Percentiles rank a stretch among this genome's conserved stretches.
These are phyloP conservation scores for Melanchra persicariae DNA, from an alignment of 2,888 invertebrate species.

Conservation along the genomic window DNA sequence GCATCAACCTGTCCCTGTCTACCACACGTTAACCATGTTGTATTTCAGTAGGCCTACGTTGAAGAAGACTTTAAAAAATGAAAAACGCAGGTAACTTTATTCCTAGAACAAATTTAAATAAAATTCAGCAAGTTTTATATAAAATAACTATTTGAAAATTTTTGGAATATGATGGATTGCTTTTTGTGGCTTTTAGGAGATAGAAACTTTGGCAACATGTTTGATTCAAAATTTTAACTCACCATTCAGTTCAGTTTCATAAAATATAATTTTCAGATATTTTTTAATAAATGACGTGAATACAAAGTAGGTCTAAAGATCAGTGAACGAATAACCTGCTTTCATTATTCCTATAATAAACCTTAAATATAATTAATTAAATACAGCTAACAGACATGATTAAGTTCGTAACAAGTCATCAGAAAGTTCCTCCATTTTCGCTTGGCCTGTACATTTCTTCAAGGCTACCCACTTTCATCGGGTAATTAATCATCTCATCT, in stretches of 20 bases:
- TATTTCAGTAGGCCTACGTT: constrained; percentile 60
- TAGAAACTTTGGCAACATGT: background rate
- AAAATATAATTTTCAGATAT: background rate
- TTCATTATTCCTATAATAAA: background rate
- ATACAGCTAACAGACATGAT: constrained; percentile 9
- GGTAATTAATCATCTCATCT: constrained; percentile 56
- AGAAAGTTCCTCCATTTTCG: constrained; percentile 30
- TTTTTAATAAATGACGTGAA: background rate
- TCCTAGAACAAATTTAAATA: constrained; percentile 28
- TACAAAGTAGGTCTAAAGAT: background rate
- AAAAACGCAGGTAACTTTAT: constrained; percentile 41
- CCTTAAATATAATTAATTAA: constrained; percentile 8
- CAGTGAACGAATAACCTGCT: too few species aligned
- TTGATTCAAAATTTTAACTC: background rate
- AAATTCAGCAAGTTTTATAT: constrained; percentile 20
- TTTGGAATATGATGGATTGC: constrained; percentile 32
- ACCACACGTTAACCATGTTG: constrained; percentile 59
- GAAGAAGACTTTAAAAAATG: constrained; percentile 57
- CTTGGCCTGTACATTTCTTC: constrained; percentile 35
- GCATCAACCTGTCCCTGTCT: constrained; percentile 68
- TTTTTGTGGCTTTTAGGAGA: constrained; percentile 17
- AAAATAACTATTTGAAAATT: constrained; percentile 12
- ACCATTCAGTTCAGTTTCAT: background rate
- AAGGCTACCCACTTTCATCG: constrained; percentile 40
- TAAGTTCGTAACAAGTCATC: constrained; percentile 38